Evolutionary conservation across 1,140 invertebrate genomes (phyloP), one percentile per base, ranked within the genome.

Genomic region (Trinorchestia longiramus): DNA sequence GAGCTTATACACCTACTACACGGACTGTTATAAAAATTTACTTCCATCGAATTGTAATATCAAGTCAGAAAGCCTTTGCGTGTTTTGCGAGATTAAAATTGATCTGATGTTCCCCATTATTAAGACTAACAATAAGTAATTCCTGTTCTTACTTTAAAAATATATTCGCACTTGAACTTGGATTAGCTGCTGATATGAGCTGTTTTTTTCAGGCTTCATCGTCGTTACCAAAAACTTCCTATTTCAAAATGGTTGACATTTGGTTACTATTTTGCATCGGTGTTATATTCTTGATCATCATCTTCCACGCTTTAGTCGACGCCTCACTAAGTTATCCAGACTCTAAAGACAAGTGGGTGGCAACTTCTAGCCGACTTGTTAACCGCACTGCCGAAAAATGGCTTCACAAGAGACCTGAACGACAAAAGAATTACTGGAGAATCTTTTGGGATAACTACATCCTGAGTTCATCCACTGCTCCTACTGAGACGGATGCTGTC

Each of bases 181-280:
- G 36, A 23, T 36, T 36, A 36, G 36, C 15, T 77, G 36, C 28
- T 36, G 36, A 77, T 77, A 36, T 36, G 11, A 77, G 62, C 88
- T 91, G 53, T 95, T 36, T 88, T 42, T 88, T 95, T 45, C 87
- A 96, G 95, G 95, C 87, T 17, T 96, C 95, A 15, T 88, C 95
- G 47, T 96, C 62, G 17, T 87, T 96, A 43, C 95, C 95, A 45
- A 91, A 88, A 45, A 96, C 95, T 43, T 96, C 95, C 87, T 96
- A 96, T 42, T 96, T 96, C 87, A 96, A 96, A 45, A 90, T 90
- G 87, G 88, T 96, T 6, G 95, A 96, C 87, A 96, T 96, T 40
- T 96, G 95, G 95, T 88, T 96, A 28, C 87, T 96, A 11, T 96
- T 96, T 57, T 96, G 95, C 43, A 96, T 92, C 88, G 87, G 47